A percentile compares a stretch with the other conserved stretches of the same genome.
Evolutionary conservation across 2,888 invertebrate species (phyloP).

Genomic region (Tenthredo scrophulariae): DNA sequence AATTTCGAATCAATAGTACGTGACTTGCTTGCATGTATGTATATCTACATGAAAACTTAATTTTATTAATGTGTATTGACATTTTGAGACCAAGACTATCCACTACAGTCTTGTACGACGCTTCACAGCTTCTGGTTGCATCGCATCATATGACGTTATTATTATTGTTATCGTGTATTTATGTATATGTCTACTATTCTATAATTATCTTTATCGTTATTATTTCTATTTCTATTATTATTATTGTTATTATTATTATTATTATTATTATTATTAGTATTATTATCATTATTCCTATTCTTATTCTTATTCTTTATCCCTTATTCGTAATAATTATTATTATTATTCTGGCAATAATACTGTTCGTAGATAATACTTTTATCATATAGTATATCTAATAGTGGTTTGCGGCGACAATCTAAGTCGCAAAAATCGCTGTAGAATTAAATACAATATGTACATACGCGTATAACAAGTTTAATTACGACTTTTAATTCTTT

Average conservation of each 20-base stretch:
- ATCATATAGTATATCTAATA: neutral
- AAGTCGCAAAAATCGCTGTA: neutral
- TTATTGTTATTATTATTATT: neutral
- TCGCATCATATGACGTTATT: neutral
- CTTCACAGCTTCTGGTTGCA: neutral
- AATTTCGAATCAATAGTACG: neutral
- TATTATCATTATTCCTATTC: neutral
- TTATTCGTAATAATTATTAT: neutral
- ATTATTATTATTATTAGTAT: neutral
- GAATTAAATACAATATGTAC: neutral
- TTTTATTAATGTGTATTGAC: constrained; percentile 15
- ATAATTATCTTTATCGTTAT: neutral
- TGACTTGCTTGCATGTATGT: neutral
- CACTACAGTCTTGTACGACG: constrained; percentile 10
- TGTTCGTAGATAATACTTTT: neutral
- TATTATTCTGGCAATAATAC: neutral
- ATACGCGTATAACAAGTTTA: neutral
- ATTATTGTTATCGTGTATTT: neutral
- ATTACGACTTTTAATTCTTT: too few species aligned
- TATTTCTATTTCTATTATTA: neutral
- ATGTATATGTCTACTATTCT: neutral
- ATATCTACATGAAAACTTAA: neutral
- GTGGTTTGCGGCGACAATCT: neutral
- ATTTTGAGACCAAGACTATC: neutral
- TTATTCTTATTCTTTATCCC: neutral